phyloP scores from a whole-genome alignment of 2,797 vertebrate species.

The Aulostomus chinensis region DNA sequence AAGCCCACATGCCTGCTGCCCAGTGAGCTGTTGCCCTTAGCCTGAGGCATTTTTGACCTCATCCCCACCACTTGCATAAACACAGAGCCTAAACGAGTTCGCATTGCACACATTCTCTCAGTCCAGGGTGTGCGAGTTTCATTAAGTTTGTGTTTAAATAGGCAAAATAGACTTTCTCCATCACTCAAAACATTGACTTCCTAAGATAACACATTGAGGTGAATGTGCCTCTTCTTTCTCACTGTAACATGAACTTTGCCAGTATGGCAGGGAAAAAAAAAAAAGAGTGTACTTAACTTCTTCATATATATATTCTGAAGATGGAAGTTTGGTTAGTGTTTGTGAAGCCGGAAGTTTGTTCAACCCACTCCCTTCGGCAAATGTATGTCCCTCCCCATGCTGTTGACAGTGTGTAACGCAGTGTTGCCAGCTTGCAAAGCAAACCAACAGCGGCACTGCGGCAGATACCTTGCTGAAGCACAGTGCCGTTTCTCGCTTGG shows the following conservation, averaged over 20 bases:
- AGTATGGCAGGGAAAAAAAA: constrained; percentile 33
- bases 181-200: constrained; percentile 44
- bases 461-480: constrained; percentile 65
- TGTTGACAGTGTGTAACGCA: constrained; percentile 56
- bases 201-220: constrained; percentile 54
- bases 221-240: constrained; percentile 60
- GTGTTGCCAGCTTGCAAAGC: constrained; percentile 63
- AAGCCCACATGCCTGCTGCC: constrained; percentile 26
- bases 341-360: constrained; percentile 68
- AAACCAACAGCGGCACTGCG: constrained; percentile 53
- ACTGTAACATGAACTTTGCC: constrained; percentile 52
- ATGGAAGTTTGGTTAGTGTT: constrained; percentile 68
- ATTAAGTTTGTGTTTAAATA: constrained; percentile 67
- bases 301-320: constrained; percentile 55
- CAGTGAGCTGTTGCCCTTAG: constrained; percentile 24
- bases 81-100: constrained; percentile 32
- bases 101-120: constrained; percentile 53
- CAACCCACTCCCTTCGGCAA: constrained; percentile 50
- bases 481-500: constrained; percentile 45
- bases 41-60: constrained; percentile 46
- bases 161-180: constrained; percentile 47
- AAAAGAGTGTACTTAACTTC: constrained; percentile 49
- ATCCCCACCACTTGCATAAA: constrained; percentile 57
- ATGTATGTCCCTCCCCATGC: constrained; percentile 50
- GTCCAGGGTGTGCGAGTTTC: constrained; percentile 45